A percentile compares a stretch with the other conserved stretches of the same genome.
phyloP scores from a whole-genome alignment of 2,797 vertebrate species.

The Falco biarmicus region DNA sequence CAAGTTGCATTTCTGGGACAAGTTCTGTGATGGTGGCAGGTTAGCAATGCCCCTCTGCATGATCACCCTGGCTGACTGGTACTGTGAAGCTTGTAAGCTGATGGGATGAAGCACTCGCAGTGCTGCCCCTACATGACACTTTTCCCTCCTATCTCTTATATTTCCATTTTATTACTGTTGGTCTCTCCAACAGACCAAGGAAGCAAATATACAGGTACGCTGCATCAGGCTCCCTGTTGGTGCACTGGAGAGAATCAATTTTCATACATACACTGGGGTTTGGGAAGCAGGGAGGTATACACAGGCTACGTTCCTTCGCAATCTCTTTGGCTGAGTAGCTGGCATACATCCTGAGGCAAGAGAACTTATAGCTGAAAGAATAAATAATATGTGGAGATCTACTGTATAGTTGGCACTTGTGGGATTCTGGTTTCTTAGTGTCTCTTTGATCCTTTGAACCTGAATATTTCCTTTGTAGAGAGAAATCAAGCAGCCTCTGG shows the following conservation, averaged over 20 bases:
- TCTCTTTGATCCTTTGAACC: neutral
- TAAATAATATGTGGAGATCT: neutral
- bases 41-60: neutral
- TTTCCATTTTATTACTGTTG: neutral
- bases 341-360: neutral
- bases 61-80: neutral
- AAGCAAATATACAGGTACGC: neutral
- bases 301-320: neutral
- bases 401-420: neutral
- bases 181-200: neutral
- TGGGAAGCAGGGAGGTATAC: neutral
- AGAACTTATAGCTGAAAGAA: neutral
- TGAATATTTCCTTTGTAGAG: neutral
- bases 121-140: neutral
- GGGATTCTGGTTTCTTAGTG: neutral
- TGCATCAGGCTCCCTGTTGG: neutral
- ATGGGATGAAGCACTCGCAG: neutral
- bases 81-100: neutral
- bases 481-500: neutral
- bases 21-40: neutral
- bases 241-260: neutral
- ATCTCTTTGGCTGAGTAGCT: neutral
- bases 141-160: neutral
- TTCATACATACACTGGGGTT: rapidly evolving
- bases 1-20: neutral